Conservation (phyloP, 1,140 invertebrate species). For the Myzus persicae region DNA sequence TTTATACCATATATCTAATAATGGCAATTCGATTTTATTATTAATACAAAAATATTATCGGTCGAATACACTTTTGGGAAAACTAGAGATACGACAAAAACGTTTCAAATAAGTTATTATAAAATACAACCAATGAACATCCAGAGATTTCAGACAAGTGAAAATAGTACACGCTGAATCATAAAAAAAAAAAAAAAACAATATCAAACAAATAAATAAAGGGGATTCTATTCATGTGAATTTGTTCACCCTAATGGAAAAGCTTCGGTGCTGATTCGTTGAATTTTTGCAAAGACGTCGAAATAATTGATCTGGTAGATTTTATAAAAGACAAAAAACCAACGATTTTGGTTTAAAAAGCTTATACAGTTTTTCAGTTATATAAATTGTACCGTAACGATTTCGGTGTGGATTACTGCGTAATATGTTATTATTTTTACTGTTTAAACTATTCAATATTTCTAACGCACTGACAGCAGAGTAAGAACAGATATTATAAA, state of each 20-base stretch:
- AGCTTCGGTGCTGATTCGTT: neutral
- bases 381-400: neutral
- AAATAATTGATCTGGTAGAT: neutral
- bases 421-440: neutral
- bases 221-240: neutral
- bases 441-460: neutral
- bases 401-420: neutral
- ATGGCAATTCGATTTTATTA: neutral
- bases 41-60: neutral
- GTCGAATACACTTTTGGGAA: neutral
- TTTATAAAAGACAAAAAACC: neutral
- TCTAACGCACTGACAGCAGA: neutral
- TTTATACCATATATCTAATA: neutral
- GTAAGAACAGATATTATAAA: neutral
- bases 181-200: neutral
- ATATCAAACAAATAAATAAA: conserved; percentile 38
- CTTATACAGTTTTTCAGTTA: neutral
- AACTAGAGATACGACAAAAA: neutral
- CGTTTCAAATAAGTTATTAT: neutral
- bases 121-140: conserved; percentile 10
- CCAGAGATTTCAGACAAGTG: neutral
- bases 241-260: conserved; percentile 28
- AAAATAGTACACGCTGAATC: neutral
- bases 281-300: neutral
- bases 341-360: neutral